Conservation (phyloP, 2,888 invertebrate species). For the Perizoma flavofasciatum region DNA sequence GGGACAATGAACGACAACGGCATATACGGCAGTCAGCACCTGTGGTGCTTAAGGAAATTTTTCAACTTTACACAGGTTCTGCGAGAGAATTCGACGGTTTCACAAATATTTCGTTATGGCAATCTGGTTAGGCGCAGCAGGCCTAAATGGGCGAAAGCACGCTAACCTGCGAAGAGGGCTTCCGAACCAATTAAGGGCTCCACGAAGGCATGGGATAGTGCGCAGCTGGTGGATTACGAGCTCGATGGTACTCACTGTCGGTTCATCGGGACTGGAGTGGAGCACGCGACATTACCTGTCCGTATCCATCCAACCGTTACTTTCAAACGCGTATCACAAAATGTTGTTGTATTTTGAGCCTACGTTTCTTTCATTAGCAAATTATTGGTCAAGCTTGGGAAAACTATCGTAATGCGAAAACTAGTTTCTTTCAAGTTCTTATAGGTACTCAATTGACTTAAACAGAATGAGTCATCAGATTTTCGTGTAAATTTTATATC, state of each 20-base stretch:
- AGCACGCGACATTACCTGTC: constrained; percentile 61
- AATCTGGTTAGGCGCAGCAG: constrained; percentile 79
- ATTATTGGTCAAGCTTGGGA: too few relatives aligned
- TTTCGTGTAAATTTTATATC: constrained; percentile 19
- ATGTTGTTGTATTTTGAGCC: constrained; percentile 4
- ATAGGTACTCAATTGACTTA: not conserved
- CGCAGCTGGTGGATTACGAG: constrained; percentile 76
- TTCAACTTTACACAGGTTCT: constrained; percentile 61
- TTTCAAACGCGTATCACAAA: constrained; percentile 27
- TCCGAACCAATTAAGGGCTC: constrained; percentile 81
- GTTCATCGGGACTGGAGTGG: constrained; percentile 66
- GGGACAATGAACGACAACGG: constrained; percentile 54
- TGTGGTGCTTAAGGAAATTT: constrained; percentile 63
- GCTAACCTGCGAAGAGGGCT: constrained; percentile 79
- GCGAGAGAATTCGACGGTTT: constrained; percentile 68
- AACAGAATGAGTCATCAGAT: constrained; percentile 14
- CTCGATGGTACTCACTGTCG: constrained; percentile 80
- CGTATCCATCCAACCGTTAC: constrained; percentile 49
- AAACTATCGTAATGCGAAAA: not conserved
- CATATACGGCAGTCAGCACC: constrained; percentile 64
- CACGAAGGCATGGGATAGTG: constrained; percentile 79
- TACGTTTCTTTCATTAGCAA: constrained; percentile 16
- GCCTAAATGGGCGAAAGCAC: constrained; percentile 75
- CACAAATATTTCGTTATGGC: constrained; percentile 76
- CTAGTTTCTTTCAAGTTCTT: not conserved